Base-by-base conservation (phyloP, 2,113 vertebrate genomes). In the Craseonycteris thonglongyai region DNA sequence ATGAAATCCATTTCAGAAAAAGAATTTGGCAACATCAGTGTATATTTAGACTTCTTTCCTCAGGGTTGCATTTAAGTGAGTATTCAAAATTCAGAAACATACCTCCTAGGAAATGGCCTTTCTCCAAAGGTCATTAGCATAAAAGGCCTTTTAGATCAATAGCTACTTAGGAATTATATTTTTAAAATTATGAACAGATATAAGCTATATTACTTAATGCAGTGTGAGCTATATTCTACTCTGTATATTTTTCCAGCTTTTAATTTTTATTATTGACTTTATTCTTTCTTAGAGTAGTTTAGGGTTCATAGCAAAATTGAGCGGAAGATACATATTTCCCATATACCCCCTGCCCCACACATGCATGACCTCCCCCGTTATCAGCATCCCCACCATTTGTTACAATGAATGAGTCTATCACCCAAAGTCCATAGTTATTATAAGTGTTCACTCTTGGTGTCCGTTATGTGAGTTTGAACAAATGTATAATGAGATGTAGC, bases 31-130 rank as follows among this genome's bases (percentile, higher is more conserved):
- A 93, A 90, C 22, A 59, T 13, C 75, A 82, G 10, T 54, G 51
- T 74, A 96, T 88, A n/a, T n/a, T n/a, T n/a, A 97, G 93, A 59
- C 78, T 97, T 85, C 96, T 88, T 90, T 95, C 79, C 75, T 68
- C 59, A 33, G 78, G 81, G 84, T 90, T 78, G 68, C 22, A 30
- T 76, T 96, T 93, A 79, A 93, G 19, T 0, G 80, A 69, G 81
- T 96, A 87, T 84, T 89, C 81, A 95, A 51, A 93, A 90, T 88
- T 86, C 82, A 90, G 91, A 95, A 94, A 91, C 38, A 45, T 68
- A 33, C 5, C 91, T 97, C 94, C 58, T 26, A 81, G 88, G 7
- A 11, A 0, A 54, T 74, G 71, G 61, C 49, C 42, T 87, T 58
- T 87, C 47, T 79, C 19, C 81, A 88, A 49, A 15, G 18, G 82